Evolutionary conservation across 2,113 vertebrate species (phyloP).

Genomic region (Scytalopus superciliaris): DNA sequence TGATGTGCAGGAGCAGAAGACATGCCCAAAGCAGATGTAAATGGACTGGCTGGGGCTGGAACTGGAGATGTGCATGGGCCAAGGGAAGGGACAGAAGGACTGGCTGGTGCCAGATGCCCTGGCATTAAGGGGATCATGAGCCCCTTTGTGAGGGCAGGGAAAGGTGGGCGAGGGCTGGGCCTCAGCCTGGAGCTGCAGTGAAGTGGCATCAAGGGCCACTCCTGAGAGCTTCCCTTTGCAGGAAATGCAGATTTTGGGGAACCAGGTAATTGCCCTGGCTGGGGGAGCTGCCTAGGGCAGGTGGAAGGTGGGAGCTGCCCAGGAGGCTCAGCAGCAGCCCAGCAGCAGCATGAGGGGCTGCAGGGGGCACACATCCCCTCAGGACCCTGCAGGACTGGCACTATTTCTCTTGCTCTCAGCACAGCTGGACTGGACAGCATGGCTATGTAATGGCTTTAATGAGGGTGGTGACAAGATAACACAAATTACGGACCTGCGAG

Average conservation of each 20-base stretch:
- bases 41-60: neutral
- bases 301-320: neutral
- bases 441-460: neutral
- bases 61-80: rapidly evolving
- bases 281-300: neutral
- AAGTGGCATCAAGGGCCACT: neutral
- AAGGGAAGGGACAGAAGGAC: neutral
- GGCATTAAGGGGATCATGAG: neutral
- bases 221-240: neutral
- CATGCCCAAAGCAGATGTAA: neutral
- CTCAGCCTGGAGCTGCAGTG: neutral
- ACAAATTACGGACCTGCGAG: neutral
- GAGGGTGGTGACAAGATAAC: neutral
- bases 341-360: neutral
- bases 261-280: neutral
- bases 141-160: neutral
- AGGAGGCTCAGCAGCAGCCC: neutral
- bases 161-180: neutral
- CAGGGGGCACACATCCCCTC: rapidly evolving
- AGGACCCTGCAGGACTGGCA: rapidly evolving
- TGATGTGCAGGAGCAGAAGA: neutral
- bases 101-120: neutral
- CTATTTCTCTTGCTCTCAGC: neutral
- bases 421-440: neutral
- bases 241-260: neutral